phyloP scores from a whole-genome alignment of 2,888 invertebrate species.

The Pollenia labialis region DNA sequence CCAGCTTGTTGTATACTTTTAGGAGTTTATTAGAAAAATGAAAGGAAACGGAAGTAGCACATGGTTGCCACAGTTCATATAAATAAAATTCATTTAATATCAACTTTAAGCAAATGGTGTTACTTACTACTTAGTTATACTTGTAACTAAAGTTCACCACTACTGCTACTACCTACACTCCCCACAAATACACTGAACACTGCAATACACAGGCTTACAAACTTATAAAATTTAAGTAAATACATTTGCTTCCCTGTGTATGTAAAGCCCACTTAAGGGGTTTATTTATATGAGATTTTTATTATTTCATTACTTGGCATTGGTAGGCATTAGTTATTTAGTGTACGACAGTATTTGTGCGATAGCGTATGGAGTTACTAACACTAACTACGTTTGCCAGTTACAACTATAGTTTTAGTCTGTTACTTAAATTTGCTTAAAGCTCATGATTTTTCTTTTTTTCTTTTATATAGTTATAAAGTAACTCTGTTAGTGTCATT shows the following conservation, averaged over 20 bases:
- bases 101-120: conserved; percentile 75
- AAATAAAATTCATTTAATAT: conserved; percentile 77
- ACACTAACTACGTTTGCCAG: background rate
- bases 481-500: conserved; percentile 2
- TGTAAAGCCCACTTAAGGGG: conserved; percentile 65
- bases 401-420: conserved; percentile 26
- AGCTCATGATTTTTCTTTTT: conserved; percentile 36
- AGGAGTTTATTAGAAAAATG: conserved; percentile 43
- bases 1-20: conserved; percentile 35
- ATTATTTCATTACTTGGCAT: conserved; percentile 71
- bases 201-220: background rate
- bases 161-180: background rate
- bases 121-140: conserved; percentile 43
- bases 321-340: conserved; percentile 70
- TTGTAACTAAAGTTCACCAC: conserved; percentile 8
- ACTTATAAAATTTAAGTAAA: background rate
- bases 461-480: background rate
- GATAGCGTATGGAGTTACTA: background rate
- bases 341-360: background rate
- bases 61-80: conserved; percentile 74
- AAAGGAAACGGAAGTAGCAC: conserved; percentile 72
- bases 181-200: background rate
- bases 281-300: conserved; percentile 66
- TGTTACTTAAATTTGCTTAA: conserved; percentile 42
- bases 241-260: background rate